Base-by-base conservation (phyloP, 2,888 invertebrate species). In the Drosophila yooni region DNA sequence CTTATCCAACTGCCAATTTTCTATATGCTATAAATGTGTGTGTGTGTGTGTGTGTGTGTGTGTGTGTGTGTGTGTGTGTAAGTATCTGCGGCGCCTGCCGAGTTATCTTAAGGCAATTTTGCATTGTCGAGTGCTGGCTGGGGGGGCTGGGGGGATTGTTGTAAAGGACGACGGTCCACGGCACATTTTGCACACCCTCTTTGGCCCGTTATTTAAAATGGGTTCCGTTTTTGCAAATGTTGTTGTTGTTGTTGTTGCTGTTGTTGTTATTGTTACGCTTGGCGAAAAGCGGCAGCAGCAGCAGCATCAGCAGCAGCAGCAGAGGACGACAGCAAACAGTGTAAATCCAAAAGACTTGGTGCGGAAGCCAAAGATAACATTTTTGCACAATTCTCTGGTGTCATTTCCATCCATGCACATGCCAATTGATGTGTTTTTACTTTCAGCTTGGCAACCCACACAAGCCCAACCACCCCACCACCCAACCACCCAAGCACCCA, bases 341-440 rank as follows among this genome's bases (percentile, higher is more conserved):
- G 83, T 86, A 92, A 92, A 90, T 91, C 89, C 83, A 78, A 70
- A 77, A 52, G 85, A 85, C 87, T 83, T 90, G 86, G 83, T 91
- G 91, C 88, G 89, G 90, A 92, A 92, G 92, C 91, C 91, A 92
- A 91, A 91, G 92, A 93, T 92, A 93, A 91, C 91, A 89, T 89
- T 91, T 91, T 90, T 91, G 91, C 91, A 85, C 90, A 89, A 88
- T 82, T 86, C 89, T 83, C 88, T 83, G 88, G 88, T 91, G 91
- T 90, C 91, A 92, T 92, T 91, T 91, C 88, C 91, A 91, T 92
- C 89, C 88, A 90, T 89, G 82, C 91, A 91, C 87, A 91, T 90
- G 89, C 88, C 90, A 92, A 91, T 91, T 90, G 92, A 91, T 91
- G 92, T 89, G 91, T 91, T 91, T 91, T 83, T 89, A 81, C 85